phyloP scores from a whole-genome alignment of 2,113 vertebrate species.

The Benitochromis conjunctus region DNA sequence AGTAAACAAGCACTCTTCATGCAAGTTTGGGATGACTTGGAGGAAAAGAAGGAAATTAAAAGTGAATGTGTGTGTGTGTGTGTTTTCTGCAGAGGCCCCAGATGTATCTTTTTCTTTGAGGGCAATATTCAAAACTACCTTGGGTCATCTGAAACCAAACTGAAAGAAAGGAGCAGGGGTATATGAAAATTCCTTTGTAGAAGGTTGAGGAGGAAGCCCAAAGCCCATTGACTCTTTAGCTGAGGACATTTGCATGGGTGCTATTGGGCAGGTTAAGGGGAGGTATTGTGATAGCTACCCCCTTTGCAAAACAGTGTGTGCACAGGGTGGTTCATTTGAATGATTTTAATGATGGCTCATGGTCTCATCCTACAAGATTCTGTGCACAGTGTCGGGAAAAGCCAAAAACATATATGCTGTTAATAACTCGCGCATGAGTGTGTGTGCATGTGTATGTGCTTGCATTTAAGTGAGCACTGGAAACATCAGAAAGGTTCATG shows the following conservation, averaged over 20 bases:
- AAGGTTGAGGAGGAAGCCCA: constrained; percentile 43
- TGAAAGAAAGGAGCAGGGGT: constrained; percentile 46
- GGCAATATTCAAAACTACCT: constrained; percentile 50
- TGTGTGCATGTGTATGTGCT: neutral
- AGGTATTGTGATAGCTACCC: constrained; percentile 51
- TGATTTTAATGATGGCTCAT: constrained; percentile 58
- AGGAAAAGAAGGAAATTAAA: neutral
- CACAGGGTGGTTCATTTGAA: constrained; percentile 70
- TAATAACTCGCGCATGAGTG: neutral
- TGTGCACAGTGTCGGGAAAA: constrained; percentile 5
- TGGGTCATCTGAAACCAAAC: constrained; percentile 67
- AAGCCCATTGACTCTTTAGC: constrained; percentile 49
- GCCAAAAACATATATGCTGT: constrained; percentile 1
- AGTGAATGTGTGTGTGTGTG: neutral
- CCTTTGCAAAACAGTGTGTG: constrained; percentile 70
- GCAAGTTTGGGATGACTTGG: neutral
- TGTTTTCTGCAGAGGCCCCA: neutral
- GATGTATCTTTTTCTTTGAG: constrained; percentile 49
- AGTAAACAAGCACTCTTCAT: neutral
- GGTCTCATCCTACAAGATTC: constrained; percentile 36
- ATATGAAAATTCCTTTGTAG: constrained; percentile 65
- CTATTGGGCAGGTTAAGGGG: constrained; percentile 66
- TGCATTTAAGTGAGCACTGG: neutral
- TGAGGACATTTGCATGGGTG: constrained; percentile 65
- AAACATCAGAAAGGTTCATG: constrained; percentile 1